Base-by-base conservation (phyloP, 2,888 invertebrate genomes). In the Meganola albula region DNA sequence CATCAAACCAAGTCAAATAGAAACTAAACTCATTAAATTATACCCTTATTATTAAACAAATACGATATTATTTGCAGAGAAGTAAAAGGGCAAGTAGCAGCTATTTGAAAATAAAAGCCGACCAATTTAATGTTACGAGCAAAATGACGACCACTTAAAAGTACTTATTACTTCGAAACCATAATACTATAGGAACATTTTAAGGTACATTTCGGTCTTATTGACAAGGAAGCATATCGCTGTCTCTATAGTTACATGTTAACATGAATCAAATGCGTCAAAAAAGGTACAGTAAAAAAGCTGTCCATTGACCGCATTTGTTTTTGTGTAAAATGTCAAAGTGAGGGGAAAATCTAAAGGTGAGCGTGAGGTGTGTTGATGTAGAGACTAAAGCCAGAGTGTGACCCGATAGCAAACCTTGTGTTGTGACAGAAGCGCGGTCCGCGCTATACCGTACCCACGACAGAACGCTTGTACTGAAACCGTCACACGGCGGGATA, bases 261-360 rank as follows among this genome's bases (percentile, higher is more conserved):
- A n/a, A n/a, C n/a, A n/a, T n/a, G n/a, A n/a, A n/a, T n/a, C n/a
- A n/a, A n/a, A n/a, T n/a, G n/a, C n/a, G n/a, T n/a, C n/a, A n/a
- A n/a, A n/a, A n/a, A n/a, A n/a, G n/a, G n/a, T n/a, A n/a, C n/a
- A n/a, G n/a, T n/a, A 67, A 67, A 68, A 63, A 54, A 54, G 56
- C 62, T 72, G 73, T 64, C 64, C 70, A 60, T 59, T 63, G 73
- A 73, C 68, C 72, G 74, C 63, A 63, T 69, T 63, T 52, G 64
- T 74, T 74, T 74, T 68, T 68, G n/a, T 70, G 65, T 64, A 59
- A 76, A 83, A 82, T 79, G 79, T 82, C 79, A 80, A 73, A 74
- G 73, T 64, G 54, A 70, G 73, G 74, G 68, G 61, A 63, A 63
- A 62, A 63, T 57, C 62, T 56, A 59, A 62, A 59, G 60, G 50